Conservation (phyloP, 2,113 vertebrate genomes). For the Suricata suricatta region DNA sequence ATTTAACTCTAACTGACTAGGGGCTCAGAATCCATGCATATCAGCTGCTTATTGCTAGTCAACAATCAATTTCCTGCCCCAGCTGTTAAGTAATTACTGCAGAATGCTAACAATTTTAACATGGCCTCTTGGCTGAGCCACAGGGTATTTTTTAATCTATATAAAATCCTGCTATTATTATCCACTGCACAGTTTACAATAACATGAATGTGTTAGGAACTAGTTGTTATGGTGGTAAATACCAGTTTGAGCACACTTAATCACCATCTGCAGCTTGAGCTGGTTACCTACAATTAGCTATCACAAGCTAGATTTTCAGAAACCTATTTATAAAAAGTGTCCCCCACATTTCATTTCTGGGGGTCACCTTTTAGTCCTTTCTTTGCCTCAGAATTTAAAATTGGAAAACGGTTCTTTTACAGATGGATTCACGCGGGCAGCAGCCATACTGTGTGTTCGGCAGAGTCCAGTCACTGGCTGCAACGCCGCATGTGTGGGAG, state of each 20-base stretch:
- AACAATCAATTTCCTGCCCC: conserved; percentile 64
- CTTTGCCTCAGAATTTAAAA: conserved; percentile 21
- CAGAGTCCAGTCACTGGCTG: neutral
- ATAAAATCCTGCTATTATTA: conserved; percentile 82
- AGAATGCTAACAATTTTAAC: conserved; percentile 77
- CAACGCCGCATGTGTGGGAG: neutral
- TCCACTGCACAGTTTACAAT: conserved; percentile 78
- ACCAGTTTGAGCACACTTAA: conserved; percentile 82
- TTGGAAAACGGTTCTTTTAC: neutral
- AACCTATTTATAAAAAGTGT: conserved; percentile 76
- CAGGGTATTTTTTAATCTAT: conserved; percentile 77
- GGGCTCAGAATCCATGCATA: conserved; percentile 72
- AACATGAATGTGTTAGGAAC: conserved; percentile 80
- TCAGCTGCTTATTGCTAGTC: conserved; percentile 78
- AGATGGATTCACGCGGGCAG: neutral
- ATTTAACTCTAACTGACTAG: conserved; percentile 69
- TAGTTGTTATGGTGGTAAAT: conserved; percentile 81
- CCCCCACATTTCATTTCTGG: conserved; percentile 62
- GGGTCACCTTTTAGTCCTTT: conserved; percentile 59
- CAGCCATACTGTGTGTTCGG: neutral
- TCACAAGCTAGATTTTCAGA: conserved; percentile 71
- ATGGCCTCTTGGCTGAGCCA: conserved; percentile 75
- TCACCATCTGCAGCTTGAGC: conserved; percentile 80
- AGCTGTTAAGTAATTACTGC: conserved; percentile 78
- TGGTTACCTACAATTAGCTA: conserved; percentile 81